Evolutionary conservation across 2,888 invertebrate species (phyloP).

Genomic region (Syrista parreyssii): DNA sequence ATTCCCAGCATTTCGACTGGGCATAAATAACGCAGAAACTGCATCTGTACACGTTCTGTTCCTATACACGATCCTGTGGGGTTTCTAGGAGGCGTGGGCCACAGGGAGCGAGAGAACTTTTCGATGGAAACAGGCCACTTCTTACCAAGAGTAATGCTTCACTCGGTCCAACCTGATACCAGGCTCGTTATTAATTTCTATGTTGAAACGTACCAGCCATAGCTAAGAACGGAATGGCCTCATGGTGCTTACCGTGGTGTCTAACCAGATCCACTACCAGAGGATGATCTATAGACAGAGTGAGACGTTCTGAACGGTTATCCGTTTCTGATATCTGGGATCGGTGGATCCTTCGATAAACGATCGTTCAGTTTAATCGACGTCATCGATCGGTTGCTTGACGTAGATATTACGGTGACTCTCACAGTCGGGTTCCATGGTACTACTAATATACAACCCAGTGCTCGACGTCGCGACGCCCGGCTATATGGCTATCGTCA

Average conservation of each 20-base stretch:
- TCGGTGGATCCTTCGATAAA: slow-evolving; percentile 49
- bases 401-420: neutral
- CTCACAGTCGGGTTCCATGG: neutral
- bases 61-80: neutral
- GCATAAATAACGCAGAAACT: slow-evolving; percentile 5
- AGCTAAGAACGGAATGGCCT: slow-evolving; percentile 35
- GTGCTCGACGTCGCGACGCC: neutral
- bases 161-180: slow-evolving; percentile 30
- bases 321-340: slow-evolving; percentile 57
- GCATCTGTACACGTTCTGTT: neutral
- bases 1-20: neutral
- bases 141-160: slow-evolving; percentile 22
- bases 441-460: neutral
- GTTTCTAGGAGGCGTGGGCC: neutral
- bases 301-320: slow-evolving; percentile 64
- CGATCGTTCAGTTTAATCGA: slow-evolving; percentile 63
- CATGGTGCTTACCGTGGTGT: slow-evolving; percentile 18
- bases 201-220: slow-evolving; percentile 40
- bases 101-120: slow-evolving; percentile 1
- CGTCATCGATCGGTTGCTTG: slow-evolving; percentile 48
- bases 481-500: neutral
- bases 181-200: slow-evolving; percentile 55
- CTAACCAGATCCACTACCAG: slow-evolving; percentile 13
- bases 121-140: slow-evolving; percentile 45
- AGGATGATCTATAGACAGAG: slow-evolving; percentile 61